Evolutionary conservation across 2,888 invertebrate species (phyloP), one percentile per base, ranked within the genome.

Genomic region (Ochlodes sylvanus): DNA sequence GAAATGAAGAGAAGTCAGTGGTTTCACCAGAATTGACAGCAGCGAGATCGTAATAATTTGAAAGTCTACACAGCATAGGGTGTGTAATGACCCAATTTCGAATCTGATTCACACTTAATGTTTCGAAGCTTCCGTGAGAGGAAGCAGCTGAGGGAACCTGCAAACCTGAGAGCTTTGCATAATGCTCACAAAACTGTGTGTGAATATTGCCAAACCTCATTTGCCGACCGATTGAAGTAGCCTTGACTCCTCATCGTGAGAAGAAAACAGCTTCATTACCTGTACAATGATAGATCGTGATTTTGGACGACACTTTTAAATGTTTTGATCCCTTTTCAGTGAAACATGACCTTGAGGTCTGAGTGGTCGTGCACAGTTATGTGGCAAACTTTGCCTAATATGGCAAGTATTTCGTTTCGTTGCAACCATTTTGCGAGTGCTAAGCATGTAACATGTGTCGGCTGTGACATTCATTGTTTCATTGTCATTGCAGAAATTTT

Each of bases 381-480:
- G 17, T 47, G 44, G 44, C 7, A 47, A 47, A 47, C 15, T 47
- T 47, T 17, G 44, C 44, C 44, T 17, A 47, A 47, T 47, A 47
- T 9, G 12, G 17, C 15, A 15, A 47, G 44, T 47, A 47, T 47
- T 15, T 47, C 17, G 17, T 47, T 15, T 47, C 17, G 17, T 47
- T 47, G 44, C 44, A 47, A 47, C 15, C 17, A 15, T 47, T 47
- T 47, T 47, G 44, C 44, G 9, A 15, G 44, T 47, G 17, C 17
- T 47, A 47, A 47, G 17, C 44, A 2, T 7, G 7, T 47, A 5
- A 17, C 38, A 38, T 12, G 38, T 38, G 38, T 38, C 12, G 38
- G 3, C 3, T 27, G 27, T 27, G 27, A 27, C 27, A 27, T 27
- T 27, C 27, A 5, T 27, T 27, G 27, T 5, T 5, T 4, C 2